Conservation (phyloP, 2,113 vertebrate genomes). For the Apteryx owenii region DNA sequence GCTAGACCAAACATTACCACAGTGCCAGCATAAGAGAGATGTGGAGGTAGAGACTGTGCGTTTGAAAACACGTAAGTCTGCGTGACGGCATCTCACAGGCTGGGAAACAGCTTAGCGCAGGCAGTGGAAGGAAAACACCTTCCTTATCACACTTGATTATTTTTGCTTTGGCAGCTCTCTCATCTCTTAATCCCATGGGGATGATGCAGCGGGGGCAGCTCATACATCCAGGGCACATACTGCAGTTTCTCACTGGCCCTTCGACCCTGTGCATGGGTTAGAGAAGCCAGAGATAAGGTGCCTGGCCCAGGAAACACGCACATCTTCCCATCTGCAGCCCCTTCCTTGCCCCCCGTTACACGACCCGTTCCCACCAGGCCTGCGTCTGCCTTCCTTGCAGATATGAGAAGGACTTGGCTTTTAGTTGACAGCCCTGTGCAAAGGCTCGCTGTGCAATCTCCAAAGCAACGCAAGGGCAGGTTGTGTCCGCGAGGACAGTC, state of each 20-base stretch:
- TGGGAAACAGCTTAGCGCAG: background rate
- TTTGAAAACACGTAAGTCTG: background rate
- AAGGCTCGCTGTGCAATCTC: background rate
- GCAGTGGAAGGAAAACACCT: background rate
- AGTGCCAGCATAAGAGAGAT: background rate
- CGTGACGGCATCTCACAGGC: background rate
- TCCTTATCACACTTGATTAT: background rate
- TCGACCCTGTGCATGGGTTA: too few species aligned
- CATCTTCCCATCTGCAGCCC: rapidly evolving
- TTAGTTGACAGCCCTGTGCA: background rate
- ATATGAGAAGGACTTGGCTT: background rate
- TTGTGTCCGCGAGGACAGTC: background rate
- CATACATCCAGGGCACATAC: background rate
- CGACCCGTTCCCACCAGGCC: too few species aligned
- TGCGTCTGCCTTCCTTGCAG: background rate
- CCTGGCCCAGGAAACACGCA: background rate
- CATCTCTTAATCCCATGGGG: background rate
- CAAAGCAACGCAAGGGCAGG: background rate
- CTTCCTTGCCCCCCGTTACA: background rate
- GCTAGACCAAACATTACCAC: background rate
- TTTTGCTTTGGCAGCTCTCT: background rate
- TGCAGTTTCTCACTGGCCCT: background rate
- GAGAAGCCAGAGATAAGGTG: too few species aligned
- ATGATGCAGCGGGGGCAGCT: background rate
- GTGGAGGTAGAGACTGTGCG: background rate